A percentile compares a stretch with the other conserved stretches of the same genome.
These are phyloP conservation scores for Echiichthys vipera DNA, from an alignment of 2,797 vertebrate species.

Conservation along the genomic window DNA sequence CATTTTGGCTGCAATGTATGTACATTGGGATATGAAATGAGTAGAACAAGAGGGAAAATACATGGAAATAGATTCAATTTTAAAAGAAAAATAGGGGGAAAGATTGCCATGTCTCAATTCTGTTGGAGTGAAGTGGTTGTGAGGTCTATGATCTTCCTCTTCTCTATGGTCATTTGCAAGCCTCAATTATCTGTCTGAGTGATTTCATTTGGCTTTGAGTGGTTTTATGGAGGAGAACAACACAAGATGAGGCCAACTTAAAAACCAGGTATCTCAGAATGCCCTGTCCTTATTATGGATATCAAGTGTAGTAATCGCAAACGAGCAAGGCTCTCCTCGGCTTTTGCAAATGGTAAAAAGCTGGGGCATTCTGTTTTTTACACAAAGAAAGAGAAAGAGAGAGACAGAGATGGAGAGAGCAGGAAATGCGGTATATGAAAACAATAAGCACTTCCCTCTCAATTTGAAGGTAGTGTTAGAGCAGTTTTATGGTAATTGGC, in stretches of 20 bases:
- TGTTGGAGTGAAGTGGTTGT: conserved; percentile 59
- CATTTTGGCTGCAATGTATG: neutral
- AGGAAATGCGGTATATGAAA: conserved; percentile 50
- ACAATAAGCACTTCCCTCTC: conserved; percentile 70
- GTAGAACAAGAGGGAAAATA: conserved; percentile 18
- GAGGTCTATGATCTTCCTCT: conserved; percentile 61
- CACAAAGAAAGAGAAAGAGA: conserved; percentile 17
- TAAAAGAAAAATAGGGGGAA: conserved; percentile 12
- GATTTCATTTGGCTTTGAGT: conserved; percentile 73
- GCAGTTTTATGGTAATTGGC: conserved; percentile 62
- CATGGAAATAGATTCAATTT: conserved; percentile 21
- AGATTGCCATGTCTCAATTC: conserved; percentile 37
- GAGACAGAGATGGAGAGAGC: conserved; percentile 14
- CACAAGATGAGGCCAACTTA: conserved; percentile 72
- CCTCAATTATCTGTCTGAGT: conserved; percentile 68
- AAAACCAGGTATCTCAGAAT: conserved; percentile 60
- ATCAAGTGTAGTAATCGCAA: conserved; percentile 70
- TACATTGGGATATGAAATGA: conserved; percentile 16
- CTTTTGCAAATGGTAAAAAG: conserved; percentile 52
- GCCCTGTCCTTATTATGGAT: conserved; percentile 62
- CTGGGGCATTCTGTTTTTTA: conserved; percentile 40
- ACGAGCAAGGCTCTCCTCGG: conserved; percentile 35
- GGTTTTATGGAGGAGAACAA: conserved; percentile 65
- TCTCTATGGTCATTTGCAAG: conserved; percentile 69
- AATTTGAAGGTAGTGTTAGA: conserved; percentile 40